These are phyloP conservation scores for Plutella xylostella DNA, from an alignment of 2,888 invertebrate species.

Conservation along the genomic window DNA sequence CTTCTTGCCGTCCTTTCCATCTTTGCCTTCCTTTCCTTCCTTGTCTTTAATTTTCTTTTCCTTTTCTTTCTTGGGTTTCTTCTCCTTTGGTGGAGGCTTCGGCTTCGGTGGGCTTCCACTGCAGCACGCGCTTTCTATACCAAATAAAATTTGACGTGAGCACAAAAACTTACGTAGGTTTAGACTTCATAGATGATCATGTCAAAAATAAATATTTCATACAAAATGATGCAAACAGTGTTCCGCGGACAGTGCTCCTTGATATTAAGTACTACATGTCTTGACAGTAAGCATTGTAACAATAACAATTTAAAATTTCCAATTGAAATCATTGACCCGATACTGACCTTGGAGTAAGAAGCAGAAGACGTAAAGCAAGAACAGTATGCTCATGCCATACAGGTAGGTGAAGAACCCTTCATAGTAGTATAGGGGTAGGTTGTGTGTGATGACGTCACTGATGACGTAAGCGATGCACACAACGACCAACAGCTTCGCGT, in stretches of 20 bases:
- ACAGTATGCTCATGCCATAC: slow-evolving; percentile 92
- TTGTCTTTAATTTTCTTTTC: slow-evolving; percentile 74
- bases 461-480: slow-evolving; percentile 95
- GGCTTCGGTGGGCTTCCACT: slow-evolving; percentile 74
- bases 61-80: slow-evolving; percentile 77
- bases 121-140: slow-evolving; percentile 84
- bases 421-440: slow-evolving; percentile 91
- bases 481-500: slow-evolving; percentile 93
- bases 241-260: too few relatives aligned
- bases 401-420: slow-evolving; percentile 96
- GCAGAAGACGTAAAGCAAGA: slow-evolving; percentile 94
- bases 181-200: too few relatives aligned
- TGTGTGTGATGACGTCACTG: slow-evolving; percentile 94
- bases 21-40: slow-evolving; percentile 62
- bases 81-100: slow-evolving; percentile 74
- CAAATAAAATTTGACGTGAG: slow-evolving; percentile 9
- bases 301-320: too few relatives aligned
- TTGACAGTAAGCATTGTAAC: too few relatives aligned
- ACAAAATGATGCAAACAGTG: too few relatives aligned
- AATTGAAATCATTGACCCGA: too few relatives aligned
- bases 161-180: too few relatives aligned
- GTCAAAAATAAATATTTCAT: too few relatives aligned
- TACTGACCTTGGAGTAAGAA: slow-evolving; percentile 84
- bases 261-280: too few relatives aligned
- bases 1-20: slow-evolving; percentile 63